Evolutionary conservation across 1,140 invertebrate species (phyloP).

Genomic region (Pollicipes pollicipes): DNA sequence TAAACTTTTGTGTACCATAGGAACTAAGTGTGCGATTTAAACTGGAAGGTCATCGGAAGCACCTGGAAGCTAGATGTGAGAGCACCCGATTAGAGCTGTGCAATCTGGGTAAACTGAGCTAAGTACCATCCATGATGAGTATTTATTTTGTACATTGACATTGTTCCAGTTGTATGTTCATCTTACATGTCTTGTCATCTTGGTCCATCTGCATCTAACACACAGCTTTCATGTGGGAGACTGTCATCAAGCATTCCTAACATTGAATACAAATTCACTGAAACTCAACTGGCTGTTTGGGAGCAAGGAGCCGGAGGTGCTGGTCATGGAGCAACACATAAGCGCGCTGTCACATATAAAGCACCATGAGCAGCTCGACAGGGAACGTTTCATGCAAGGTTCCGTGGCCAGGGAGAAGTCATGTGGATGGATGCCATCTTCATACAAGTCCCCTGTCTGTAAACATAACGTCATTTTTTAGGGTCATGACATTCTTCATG

Average conservation of each 20-base stretch:
- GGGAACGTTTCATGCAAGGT: no score
- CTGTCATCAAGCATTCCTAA: constrained; percentile 1
- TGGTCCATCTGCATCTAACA: constrained; percentile 1
- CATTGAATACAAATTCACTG: neutral
- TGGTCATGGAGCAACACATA: no score
- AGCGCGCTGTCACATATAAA: no score
- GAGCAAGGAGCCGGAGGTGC: no score
- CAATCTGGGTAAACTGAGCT: neutral
- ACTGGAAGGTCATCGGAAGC: neutral
- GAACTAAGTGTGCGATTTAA: neutral
- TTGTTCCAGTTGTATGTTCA: constrained; percentile 2
- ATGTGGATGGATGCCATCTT: no score
- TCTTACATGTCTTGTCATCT: neutral
- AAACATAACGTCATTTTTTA: no score
- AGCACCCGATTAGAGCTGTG: neutral
- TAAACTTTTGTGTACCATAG: neutral
- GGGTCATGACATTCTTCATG: no score
- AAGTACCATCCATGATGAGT: constrained; percentile 1
- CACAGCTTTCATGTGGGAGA: constrained; percentile 1
- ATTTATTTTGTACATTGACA: constrained; percentile 1
- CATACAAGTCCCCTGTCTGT: no score
- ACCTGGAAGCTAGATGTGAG: neutral
- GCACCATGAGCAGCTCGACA: no score
- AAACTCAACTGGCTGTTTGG: neutral
- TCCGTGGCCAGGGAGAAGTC: no score